These are phyloP conservation scores for Cordilura impudica DNA, from an alignment of 2,888 invertebrate species.

Conservation along the genomic window DNA sequence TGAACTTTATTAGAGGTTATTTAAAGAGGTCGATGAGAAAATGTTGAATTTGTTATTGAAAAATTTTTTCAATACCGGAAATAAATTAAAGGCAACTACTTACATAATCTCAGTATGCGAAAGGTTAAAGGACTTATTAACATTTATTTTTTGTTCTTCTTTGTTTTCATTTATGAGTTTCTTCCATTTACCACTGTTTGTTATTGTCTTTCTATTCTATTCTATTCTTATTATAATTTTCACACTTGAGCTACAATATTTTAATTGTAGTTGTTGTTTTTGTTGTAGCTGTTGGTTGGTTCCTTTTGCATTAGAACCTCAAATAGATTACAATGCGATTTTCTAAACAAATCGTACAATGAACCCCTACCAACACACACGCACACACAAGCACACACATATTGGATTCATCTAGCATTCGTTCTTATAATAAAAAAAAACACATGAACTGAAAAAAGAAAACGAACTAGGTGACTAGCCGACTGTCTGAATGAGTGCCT, in stretches of 20 bases:
- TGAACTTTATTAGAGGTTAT: conserved; percentile 31
- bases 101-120: conserved; percentile 41
- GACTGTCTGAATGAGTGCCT: neutral
- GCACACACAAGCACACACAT: neutral
- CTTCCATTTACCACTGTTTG: neutral
- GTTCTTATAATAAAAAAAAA: too few species aligned
- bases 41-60: conserved; percentile 8
- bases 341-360: conserved; percentile 58
- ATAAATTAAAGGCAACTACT: conserved; percentile 34
- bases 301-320: conserved; percentile 43
- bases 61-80: conserved; percentile 36
- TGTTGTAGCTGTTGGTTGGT: conserved; percentile 32
- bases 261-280: conserved; percentile 7
- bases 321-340: conserved; percentile 54
- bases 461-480: neutral
- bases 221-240: conserved; percentile 38
- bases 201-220: conserved; percentile 9
- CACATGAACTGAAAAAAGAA: neutral
- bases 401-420: neutral
- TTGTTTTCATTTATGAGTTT: neutral
- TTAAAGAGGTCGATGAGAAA: conserved; percentile 14
- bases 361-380: conserved; percentile 39
- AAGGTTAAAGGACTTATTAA: conserved; percentile 60
- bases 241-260: conserved; percentile 52
- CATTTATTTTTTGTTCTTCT: conserved; percentile 10